These are phyloP conservation scores for Zapornia atra DNA, from an alignment of 2,113 vertebrate genomes.

Conservation along the genomic window DNA sequence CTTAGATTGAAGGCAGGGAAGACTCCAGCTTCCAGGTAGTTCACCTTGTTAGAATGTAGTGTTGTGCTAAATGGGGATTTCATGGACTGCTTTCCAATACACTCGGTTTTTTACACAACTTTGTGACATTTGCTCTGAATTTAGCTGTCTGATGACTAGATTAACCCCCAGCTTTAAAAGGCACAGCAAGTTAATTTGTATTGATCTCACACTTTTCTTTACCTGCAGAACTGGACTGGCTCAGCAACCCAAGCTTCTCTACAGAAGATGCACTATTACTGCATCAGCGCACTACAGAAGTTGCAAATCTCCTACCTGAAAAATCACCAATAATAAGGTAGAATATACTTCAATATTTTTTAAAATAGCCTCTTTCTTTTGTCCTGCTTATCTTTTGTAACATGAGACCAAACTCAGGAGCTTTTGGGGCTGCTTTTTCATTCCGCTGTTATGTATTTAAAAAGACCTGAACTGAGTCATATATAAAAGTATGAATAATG, in stretches of 20 bases:
- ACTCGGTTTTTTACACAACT: neutral
- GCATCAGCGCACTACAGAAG: constrained; percentile 72
- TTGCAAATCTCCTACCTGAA: neutral
- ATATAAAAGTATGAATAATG: neutral
- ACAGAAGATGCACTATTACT: constrained; percentile 74
- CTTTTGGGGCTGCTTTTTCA: neutral
- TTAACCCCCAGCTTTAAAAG: neutral
- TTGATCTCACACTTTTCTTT: constrained; percentile 18
- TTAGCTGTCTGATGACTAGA: neutral
- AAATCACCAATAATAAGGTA: constrained; percentile 62
- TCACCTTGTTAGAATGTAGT: neutral
- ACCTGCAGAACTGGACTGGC: constrained; percentile 87
- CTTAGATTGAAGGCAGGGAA: neutral
- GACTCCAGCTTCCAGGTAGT: neutral
- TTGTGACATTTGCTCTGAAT: neutral
- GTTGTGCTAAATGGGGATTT: constrained; percentile 14
- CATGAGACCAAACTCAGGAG: neutral
- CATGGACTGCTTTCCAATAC: neutral
- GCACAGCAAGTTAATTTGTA: neutral
- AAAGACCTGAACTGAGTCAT: neutral
- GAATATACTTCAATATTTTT: neutral
- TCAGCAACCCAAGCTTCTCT: constrained; percentile 89
- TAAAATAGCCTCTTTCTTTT: neutral
- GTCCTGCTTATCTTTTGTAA: neutral
- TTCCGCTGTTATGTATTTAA: neutral